Conservation (phyloP, 2,113 vertebrate genomes). For the Syrrhaptes paradoxus region DNA sequence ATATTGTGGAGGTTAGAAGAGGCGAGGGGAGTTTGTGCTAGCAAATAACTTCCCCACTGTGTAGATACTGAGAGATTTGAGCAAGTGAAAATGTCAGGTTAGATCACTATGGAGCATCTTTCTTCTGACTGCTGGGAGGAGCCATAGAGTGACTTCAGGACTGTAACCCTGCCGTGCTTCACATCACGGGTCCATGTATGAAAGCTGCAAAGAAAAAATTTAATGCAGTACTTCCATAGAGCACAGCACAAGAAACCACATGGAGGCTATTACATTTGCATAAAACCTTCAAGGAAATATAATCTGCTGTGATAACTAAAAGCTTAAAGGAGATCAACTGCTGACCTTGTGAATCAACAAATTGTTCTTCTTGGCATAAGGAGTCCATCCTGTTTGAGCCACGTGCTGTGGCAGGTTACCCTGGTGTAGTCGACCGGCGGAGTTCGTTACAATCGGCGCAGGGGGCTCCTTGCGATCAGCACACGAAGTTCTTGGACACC, state of each 20-base stretch:
- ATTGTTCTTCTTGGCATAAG: not conserved
- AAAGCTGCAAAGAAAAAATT: not conserved
- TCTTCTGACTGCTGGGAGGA: not conserved
- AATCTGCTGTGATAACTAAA: not conserved
- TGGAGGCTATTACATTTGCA: not conserved
- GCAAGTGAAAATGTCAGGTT: not conserved
- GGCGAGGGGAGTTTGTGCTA: not conserved
- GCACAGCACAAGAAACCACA: not conserved
- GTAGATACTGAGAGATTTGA: not conserved
- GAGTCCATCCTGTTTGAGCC: not conserved
- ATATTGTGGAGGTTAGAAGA: not conserved
- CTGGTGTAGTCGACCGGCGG: no score
- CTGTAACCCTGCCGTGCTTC: not conserved
- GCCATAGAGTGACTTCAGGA: not conserved
- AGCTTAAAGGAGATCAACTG: not conserved
- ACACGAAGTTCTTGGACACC: no score
- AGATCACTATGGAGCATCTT: not conserved
- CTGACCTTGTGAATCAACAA: not conserved
- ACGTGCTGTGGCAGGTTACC: rapidly evolving
- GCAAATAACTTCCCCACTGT: not conserved
- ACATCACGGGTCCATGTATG: not conserved
- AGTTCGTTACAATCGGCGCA: no score
- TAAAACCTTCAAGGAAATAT: not conserved
- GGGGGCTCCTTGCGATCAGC: no score
- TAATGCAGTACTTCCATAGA: not conserved